Conservation (phyloP, 1,140 invertebrate species). For the Lepidurus apus region DNA sequence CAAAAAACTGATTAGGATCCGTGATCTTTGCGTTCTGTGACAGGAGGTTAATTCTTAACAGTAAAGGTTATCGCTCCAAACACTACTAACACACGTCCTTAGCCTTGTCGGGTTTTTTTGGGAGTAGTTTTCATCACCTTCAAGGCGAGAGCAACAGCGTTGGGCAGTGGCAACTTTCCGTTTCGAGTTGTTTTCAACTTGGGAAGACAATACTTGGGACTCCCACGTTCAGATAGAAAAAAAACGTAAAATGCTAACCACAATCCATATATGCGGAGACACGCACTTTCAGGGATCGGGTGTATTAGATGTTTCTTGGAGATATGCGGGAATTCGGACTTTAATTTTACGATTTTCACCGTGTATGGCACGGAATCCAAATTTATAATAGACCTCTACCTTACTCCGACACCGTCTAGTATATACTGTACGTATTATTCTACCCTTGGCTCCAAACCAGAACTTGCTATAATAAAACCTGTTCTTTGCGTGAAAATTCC, state of each 20-base stretch:
- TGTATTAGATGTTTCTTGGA: background rate
- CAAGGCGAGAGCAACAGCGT: background rate
- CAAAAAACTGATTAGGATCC: background rate
- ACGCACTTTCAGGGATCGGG: background rate
- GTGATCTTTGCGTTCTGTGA: background rate
- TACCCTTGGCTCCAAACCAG: background rate
- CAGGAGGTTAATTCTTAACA: conserved; percentile 15
- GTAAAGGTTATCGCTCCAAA: background rate
- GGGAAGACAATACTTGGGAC: background rate
- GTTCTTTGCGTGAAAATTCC: background rate
- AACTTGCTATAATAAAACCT: background rate
- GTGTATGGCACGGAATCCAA: background rate
- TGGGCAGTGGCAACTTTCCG: background rate
- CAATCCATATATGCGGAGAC: background rate
- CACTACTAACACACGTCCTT: background rate
- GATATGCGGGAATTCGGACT: background rate
- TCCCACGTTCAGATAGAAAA: background rate
- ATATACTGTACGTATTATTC: background rate
- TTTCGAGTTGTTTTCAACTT: background rate
- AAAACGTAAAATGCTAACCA: background rate
- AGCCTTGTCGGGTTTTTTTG: background rate
- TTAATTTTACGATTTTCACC: background rate
- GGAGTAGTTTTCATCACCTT: background rate
- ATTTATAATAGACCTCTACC: background rate
- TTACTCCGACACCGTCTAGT: background rate